Evolutionary conservation across 2,888 invertebrate genomes (phyloP).

Genomic region (Argynnis bischoffii): DNA sequence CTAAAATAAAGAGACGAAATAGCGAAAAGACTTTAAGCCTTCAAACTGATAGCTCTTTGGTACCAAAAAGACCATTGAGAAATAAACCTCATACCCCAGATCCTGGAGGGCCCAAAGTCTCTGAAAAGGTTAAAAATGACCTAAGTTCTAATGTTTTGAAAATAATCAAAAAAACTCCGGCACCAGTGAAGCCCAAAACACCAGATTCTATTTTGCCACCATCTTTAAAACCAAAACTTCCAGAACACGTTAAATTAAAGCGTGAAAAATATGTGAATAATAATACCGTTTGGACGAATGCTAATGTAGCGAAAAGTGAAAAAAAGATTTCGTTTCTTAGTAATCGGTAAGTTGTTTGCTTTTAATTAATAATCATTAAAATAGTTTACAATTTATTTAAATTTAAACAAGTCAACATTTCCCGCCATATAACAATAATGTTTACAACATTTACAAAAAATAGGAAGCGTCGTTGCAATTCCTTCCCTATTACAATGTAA

Average conservation of each 20-base stretch:
- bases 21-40: constrained; percentile 55
- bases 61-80: constrained; percentile 61
- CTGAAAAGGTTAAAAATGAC: constrained; percentile 54
- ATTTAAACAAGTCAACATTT: constrained; percentile 7
- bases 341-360: constrained; percentile 56
- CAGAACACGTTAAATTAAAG: constrained; percentile 59
- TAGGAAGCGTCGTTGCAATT: constrained; percentile 8
- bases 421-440: constrained; percentile 13
- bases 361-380: not conserved
- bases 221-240: constrained; percentile 60
- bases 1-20: constrained; percentile 51
- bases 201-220: constrained; percentile 62
- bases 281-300: constrained; percentile 71
- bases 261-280: constrained; percentile 73
- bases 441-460: not conserved
- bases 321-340: constrained; percentile 53
- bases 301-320: constrained; percentile 55
- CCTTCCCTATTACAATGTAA: not conserved
- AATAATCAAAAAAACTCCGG: constrained; percentile 67
- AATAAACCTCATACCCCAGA: constrained; percentile 56
- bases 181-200: constrained; percentile 50
- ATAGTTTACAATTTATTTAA: not conserved
- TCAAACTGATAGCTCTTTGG: constrained; percentile 54
- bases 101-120: constrained; percentile 51
- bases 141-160: constrained; percentile 63